Conservation (phyloP, 2,888 invertebrate genomes). For the Drepanosiphum platanoidis region DNA sequence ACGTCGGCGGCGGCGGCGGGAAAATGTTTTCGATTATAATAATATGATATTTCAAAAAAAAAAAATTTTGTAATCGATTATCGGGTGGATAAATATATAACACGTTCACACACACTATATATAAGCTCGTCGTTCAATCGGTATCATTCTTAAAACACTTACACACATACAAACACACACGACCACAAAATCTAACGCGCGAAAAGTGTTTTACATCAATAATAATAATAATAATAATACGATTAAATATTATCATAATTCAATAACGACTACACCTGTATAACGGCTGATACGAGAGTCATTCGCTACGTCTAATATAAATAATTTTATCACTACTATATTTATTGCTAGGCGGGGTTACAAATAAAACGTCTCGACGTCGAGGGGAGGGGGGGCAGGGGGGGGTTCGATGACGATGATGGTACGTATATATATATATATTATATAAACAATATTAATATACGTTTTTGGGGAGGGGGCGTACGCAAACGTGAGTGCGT, state of each 20-base stretch:
- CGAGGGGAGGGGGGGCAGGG: no score
- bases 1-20: not conserved
- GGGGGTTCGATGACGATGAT: no score
- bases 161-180: not conserved
- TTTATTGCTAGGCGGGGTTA: not conserved
- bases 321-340: not conserved
- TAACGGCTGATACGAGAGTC: no score
- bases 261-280: not conserved
- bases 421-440: not conserved
- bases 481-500: not conserved
- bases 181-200: not conserved
- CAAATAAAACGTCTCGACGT: not conserved
- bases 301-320: not conserved
- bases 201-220: not conserved
- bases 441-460: not conserved
- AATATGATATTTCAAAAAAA: no score
- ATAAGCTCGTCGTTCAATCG: constrained; percentile 17
- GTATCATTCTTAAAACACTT: constrained; percentile 1
- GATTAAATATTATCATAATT: no score
- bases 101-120: not conserved
- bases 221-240: constrained; percentile 9
- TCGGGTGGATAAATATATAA: not conserved
- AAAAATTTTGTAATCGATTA: not conserved
- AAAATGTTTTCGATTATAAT: no score
- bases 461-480: not conserved